phyloP scores from a whole-genome alignment of 2,113 vertebrate genomes.

The Turnix velox region DNA sequence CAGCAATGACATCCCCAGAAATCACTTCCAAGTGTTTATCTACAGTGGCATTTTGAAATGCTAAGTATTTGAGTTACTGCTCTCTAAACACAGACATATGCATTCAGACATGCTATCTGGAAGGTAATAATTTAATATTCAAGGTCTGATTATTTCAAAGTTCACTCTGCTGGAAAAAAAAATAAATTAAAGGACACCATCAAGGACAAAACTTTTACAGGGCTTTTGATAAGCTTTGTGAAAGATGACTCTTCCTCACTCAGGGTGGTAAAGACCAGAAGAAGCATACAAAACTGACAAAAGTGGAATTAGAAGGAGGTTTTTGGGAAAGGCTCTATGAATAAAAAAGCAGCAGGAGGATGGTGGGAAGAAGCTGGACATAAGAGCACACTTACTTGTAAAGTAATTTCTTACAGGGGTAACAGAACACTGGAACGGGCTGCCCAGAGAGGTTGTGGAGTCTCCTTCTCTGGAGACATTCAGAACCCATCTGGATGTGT shows the following conservation, averaged over 20 bases:
- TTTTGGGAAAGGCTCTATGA: slow-evolving; percentile 30
- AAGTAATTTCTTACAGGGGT: background rate
- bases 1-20: background rate
- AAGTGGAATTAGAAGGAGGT: background rate
- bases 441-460: too few species aligned
- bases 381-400: slow-evolving; percentile 10
- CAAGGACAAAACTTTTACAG: background rate
- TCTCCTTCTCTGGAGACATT: too few species aligned
- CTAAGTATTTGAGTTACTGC: background rate
- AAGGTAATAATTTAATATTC: background rate
- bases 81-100: background rate
- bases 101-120: background rate
- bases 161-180: background rate
- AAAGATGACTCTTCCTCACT: background rate
- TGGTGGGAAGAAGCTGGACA: slow-evolving; percentile 5
- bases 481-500: too few species aligned
- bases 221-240: background rate
- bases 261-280: background rate
- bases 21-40: background rate
- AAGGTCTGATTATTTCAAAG: slow-evolving; percentile 1
- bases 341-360: slow-evolving; percentile 26
- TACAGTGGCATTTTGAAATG: slow-evolving; percentile 32
- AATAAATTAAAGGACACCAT: background rate
- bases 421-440: too few species aligned
- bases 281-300: background rate